phyloP scores from a whole-genome alignment of 2,888 invertebrate genomes.

The Orthosia gracilis region DNA sequence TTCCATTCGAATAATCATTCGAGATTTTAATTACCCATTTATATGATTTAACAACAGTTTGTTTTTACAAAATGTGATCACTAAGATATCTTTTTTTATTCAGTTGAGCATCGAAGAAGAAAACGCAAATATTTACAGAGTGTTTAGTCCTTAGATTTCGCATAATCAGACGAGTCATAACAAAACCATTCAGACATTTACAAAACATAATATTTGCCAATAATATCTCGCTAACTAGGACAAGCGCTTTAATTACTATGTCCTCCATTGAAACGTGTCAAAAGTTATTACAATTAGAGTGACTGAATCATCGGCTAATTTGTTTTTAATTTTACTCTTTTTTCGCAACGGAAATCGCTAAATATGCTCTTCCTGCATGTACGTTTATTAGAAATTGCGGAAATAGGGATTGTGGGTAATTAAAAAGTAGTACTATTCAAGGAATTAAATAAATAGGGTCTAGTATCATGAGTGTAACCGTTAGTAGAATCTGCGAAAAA shows the following conservation, averaged over 20 bases:
- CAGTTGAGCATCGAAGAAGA: not conserved
- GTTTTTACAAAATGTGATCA: not conserved
- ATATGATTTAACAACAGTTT: too few relatives aligned
- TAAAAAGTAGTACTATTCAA: constrained; percentile 31
- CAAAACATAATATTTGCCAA: constrained; percentile 54
- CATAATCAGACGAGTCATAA: constrained; percentile 1
- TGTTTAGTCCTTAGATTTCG: not conserved
- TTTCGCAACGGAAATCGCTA: constrained; percentile 76
- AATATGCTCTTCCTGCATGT: constrained; percentile 74
- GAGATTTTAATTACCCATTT: constrained; percentile 12
- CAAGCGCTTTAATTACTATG: constrained; percentile 69
- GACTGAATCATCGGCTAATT: constrained; percentile 69
- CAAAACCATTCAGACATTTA: constrained; percentile 23
- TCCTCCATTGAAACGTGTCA: constrained; percentile 71
- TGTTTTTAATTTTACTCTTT: constrained; percentile 69
- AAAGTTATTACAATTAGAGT: constrained; percentile 68
- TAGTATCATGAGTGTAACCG: not conserved
- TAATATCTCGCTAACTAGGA: constrained; percentile 54
- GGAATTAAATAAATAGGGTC: not conserved
- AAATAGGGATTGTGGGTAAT: constrained; percentile 38
- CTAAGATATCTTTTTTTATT: not conserved
- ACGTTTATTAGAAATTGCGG: constrained; percentile 63
- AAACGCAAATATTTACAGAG: not conserved
- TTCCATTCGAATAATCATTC: constrained; percentile 39
- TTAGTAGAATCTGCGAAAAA: not conserved